Evolutionary conservation across 2,797 vertebrate genomes (phyloP).

Genomic region (Bradypus variegatus): DNA sequence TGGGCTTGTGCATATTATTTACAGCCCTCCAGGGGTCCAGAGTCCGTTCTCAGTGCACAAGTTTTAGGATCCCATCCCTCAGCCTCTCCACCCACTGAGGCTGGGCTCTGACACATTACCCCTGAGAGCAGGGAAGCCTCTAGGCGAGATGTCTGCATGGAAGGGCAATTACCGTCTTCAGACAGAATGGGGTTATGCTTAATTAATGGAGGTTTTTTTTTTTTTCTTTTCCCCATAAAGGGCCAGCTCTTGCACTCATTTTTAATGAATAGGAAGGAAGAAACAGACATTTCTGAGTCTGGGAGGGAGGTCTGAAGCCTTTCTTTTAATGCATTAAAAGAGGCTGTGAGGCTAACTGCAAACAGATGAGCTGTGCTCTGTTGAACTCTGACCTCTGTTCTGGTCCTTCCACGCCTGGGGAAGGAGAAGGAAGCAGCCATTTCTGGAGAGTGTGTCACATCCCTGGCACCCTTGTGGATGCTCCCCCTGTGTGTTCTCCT

Average conservation of each 20-base stretch:
- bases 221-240: no score
- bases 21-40: background rate
- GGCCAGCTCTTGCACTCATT: background rate
- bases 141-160: background rate
- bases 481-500: background rate
- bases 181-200: slow-evolving; percentile 53
- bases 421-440: background rate
- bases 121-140: slow-evolving; percentile 31
- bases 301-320: background rate
- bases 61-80: slow-evolving; percentile 15
- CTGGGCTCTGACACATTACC: background rate
- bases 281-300: slow-evolving; percentile 28
- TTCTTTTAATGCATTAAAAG: slow-evolving; percentile 20
- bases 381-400: background rate
- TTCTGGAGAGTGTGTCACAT: background rate
- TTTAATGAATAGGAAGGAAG: slow-evolving; percentile 12
- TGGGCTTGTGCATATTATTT: slow-evolving; percentile 6
- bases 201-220: slow-evolving; percentile 48
- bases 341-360: background rate
- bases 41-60: background rate
- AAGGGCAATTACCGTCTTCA: slow-evolving; percentile 55
- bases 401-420: background rate
- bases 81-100: slow-evolving; percentile 1
- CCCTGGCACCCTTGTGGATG: background rate
- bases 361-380: background rate